These are phyloP conservation scores for Hormaphis cornu DNA, from an alignment of 1,140 invertebrate genomes.

Conservation along the genomic window DNA sequence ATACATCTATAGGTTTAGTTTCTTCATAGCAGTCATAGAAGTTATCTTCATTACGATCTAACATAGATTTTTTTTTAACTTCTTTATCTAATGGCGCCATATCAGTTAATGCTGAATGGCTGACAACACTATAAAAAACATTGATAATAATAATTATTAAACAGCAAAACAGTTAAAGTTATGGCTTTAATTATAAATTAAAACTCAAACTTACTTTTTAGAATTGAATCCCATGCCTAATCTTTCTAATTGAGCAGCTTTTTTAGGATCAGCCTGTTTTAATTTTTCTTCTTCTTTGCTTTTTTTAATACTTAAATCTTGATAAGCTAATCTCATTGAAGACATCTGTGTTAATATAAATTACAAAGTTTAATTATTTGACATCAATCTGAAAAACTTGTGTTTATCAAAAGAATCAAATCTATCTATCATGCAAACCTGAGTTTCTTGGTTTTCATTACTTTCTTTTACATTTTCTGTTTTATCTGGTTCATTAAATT, in stretches of 20 bases:
- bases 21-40: constrained; percentile 45
- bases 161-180: constrained; percentile 10
- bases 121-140: constrained; percentile 57
- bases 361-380: neutral
- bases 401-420: constrained; percentile 7
- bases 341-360: constrained; percentile 48
- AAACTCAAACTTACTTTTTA: constrained; percentile 45
- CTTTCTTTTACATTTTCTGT: constrained; percentile 38
- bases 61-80: constrained; percentile 85
- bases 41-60: constrained; percentile 45
- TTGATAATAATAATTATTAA: constrained; percentile 36
- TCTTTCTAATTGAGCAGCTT: constrained; percentile 80
- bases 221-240: constrained; percentile 64
- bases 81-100: constrained; percentile 80
- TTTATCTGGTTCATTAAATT: constrained; percentile 44
- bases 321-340: constrained; percentile 77
- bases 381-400: too few species aligned
- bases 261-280: constrained; percentile 68
- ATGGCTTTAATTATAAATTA: neutral
- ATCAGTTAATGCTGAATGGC: constrained; percentile 85
- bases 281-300: constrained; percentile 70
- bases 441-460: constrained; percentile 50
- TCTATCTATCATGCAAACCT: constrained; percentile 39
- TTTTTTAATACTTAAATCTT: constrained; percentile 68
- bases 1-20: neutral